A percentile compares a stretch with the other conserved stretches of the same genome.
Evolutionary conservation across 2,113 vertebrate species (phyloP).

Genomic region (Paratilapia polleni): DNA sequence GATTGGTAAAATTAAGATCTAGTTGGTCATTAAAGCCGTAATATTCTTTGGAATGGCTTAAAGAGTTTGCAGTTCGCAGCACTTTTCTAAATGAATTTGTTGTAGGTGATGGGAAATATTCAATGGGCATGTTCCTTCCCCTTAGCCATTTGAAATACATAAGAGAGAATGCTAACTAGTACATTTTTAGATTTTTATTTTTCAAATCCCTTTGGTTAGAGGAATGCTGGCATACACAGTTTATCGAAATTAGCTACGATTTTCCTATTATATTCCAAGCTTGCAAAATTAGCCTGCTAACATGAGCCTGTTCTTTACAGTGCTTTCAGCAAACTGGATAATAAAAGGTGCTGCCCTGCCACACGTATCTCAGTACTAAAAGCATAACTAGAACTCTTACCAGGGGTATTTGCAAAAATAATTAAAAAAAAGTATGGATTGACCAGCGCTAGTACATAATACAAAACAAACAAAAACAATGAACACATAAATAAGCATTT

Average conservation of each 20-base stretch:
- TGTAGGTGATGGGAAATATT: neutral
- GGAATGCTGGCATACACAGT: constrained; percentile 31
- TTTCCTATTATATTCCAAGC: constrained; percentile 15
- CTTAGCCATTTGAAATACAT: constrained; percentile 11
- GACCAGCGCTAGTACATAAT: constrained; percentile 42
- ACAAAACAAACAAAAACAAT: constrained; percentile 51
- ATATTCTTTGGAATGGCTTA: constrained; percentile 66
- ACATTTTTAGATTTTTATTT: constrained; percentile 2
- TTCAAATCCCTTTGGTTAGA: constrained; percentile 55
- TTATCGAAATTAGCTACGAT: constrained; percentile 5
- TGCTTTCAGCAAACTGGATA: constrained; percentile 18
- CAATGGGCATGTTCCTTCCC: constrained; percentile 24
- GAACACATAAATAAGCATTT: constrained; percentile 65
- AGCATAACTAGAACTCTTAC: constrained; percentile 16
- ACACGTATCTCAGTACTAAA: constrained; percentile 12
- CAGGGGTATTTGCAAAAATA: neutral
- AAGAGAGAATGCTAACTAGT: constrained; percentile 5
- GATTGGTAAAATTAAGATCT: constrained; percentile 9
- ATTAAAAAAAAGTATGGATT: neutral
- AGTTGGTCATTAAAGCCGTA: constrained; percentile 62
- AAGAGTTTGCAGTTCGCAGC: constrained; percentile 19
- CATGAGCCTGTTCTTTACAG: neutral
- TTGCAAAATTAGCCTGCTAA: constrained; percentile 31
- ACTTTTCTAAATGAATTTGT: constrained; percentile 4
- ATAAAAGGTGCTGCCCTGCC: constrained; percentile 9